Evolutionary conservation across 64 coral and sea anemone species (phyloP), one percentile per base, ranked within the genome.

Genomic region (Anthopleura sola): DNA sequence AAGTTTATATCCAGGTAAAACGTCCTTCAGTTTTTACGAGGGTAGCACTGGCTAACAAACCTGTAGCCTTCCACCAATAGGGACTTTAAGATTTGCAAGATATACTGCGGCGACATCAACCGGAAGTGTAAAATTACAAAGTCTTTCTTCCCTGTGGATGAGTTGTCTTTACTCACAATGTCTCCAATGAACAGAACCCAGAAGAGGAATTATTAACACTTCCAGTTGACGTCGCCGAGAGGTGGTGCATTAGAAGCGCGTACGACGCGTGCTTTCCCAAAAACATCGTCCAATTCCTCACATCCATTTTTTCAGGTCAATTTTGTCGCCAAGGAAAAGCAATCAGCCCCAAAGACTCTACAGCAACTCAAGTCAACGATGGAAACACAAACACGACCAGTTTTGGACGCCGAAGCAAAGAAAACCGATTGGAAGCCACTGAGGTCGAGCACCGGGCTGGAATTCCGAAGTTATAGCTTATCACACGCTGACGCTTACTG

Each of bases 401-500:
- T 82, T 50, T 68, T 95, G 58, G 86, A 91, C 48, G 55, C 76
- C 29, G 53, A 75, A 49, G 93, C 85, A 64, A 97, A 93, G 68
- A 62, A 24, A 14, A 91, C 92, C 24, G 88, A 95, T 75, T 95
- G 95, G 88, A 88, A 75, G 26, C 64, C 86, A 5, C 60, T 93
- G 4, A 82, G 91, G 75, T 55, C 60, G 2, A 88, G 82, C 17
- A 86, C 71, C 18, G 85, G 84, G 28, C 81, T 90, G 21, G 86
- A 86, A 18, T 90, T 87, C 83, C 75, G 89, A 55, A 86, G 10
- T 5, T 97, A 85, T 21, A 88, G 66, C 39, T 19, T 95, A 26
- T 86, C 84, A 5, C 33, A 93, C 23, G 91, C 95, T 10, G 95
- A 97, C 71, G 91, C 91, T 0, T 97, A 93, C 20, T 97, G 95